Evolutionary conservation across 2,797 vertebrate species (phyloP).

Genomic region (Chaetophractus vellerosus): DNA sequence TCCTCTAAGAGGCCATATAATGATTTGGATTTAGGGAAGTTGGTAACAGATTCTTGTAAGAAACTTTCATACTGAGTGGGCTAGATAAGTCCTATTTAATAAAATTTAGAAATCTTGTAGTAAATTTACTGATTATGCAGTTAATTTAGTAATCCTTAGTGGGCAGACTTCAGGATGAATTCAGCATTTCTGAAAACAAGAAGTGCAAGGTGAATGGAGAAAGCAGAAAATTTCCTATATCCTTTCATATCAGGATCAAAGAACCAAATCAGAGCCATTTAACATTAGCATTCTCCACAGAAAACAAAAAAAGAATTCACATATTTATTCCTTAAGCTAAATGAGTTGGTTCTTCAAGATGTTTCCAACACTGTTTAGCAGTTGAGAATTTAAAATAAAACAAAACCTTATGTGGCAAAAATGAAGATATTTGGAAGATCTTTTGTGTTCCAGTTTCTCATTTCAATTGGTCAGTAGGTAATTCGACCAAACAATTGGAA

Average conservation of each 20-base stretch:
- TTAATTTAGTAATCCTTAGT: slow-evolving; percentile 54
- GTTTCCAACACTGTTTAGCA: not conserved
- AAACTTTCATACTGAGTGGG: not conserved
- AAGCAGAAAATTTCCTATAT: slow-evolving; percentile 51
- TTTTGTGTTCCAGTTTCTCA: slow-evolving; percentile 28
- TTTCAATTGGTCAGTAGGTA: slow-evolving; percentile 8
- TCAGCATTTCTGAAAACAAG: slow-evolving; percentile 79
- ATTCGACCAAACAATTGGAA: not conserved
- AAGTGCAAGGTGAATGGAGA: slow-evolving; percentile 70
- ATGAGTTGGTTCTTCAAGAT: not conserved
- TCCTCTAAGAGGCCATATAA: not conserved
- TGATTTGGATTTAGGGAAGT: not conserved
- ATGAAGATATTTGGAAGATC: not conserved
- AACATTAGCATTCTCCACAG: slow-evolving; percentile 11
- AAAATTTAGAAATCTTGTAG: not conserved
- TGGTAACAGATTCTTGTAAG: not conserved
- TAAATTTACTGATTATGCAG: slow-evolving; percentile 51
- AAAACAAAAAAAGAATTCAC: slow-evolving; percentile 29
- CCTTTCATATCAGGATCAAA: slow-evolving; percentile 51
- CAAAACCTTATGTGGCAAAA: slow-evolving; percentile 24
- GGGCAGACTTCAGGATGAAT: slow-evolving; percentile 23
- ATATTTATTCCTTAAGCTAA: slow-evolving; percentile 10
- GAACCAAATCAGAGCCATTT: slow-evolving; percentile 66
- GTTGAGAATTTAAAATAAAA: not conserved
- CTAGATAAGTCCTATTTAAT: not conserved